Percentiles rank a stretch among this genome's conserved stretches.
phyloP scores from a whole-genome alignment of 2,113 vertebrate species.

The Illadopsis cleaveri region DNA sequence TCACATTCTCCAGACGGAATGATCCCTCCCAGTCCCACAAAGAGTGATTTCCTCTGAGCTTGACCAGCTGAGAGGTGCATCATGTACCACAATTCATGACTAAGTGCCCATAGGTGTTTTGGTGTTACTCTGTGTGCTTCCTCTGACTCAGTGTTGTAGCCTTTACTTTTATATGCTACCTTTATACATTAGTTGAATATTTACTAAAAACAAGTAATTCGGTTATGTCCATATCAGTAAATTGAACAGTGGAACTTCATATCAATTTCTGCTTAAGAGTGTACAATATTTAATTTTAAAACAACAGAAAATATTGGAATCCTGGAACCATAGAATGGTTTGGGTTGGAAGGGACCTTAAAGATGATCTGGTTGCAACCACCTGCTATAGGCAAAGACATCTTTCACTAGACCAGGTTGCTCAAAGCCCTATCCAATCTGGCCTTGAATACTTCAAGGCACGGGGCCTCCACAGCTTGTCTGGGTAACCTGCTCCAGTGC shows the following conservation, averaged over 20 bases:
- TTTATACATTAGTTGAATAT: neutral
- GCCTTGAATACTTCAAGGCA: neutral
- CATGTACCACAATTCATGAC: neutral
- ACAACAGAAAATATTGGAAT: neutral
- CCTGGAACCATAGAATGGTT: neutral
- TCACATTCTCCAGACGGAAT: neutral
- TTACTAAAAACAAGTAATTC: neutral
- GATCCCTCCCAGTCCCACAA: neutral
- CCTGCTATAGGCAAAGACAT: neutral
- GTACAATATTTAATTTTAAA: neutral
- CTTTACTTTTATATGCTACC: neutral
- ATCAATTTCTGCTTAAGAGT: neutral
- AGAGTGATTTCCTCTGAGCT: neutral
- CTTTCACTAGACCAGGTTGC: neutral
- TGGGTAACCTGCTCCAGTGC: neutral
- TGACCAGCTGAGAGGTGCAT: neutral
- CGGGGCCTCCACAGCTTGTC: too few species aligned
- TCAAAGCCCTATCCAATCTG: neutral
- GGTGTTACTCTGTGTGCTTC: accelerated
- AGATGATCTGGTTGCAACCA: neutral
- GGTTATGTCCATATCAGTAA: neutral
- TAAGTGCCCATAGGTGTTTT: neutral
- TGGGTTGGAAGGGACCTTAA: neutral
- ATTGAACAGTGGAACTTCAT: neutral
- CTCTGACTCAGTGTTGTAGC: neutral